Percentiles rank a stretch among this genome's conserved stretches.
Evolutionary conservation across 92 coral and sea anemone species (phyloP).

Genomic region (Zoanthus gigantus): DNA sequence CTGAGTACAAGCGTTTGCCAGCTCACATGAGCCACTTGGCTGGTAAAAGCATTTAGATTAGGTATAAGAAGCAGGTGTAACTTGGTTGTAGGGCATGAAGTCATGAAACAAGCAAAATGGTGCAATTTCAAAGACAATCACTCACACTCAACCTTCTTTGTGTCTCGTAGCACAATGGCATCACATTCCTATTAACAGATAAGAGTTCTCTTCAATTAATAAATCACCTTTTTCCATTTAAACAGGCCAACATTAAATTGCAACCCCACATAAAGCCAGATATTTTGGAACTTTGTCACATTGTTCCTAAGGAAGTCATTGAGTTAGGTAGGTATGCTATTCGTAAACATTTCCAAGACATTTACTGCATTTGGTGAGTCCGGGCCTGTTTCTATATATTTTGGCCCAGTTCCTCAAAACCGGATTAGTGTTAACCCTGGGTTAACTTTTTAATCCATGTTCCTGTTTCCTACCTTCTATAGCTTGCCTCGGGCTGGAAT

Average conservation of each 20-base stretch:
- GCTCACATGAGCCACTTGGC: no score
- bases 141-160: neutral
- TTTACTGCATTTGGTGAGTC: neutral
- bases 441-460: no score
- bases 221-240: neutral
- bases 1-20: no score
- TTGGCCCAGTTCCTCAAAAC: no score
- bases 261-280: conserved; percentile 42
- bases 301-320: conserved; percentile 83
- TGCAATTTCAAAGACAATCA: no score
- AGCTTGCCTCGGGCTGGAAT: no score
- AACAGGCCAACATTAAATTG: neutral
- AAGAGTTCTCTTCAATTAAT: neutral
- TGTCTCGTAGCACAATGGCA: neutral
- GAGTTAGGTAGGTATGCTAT: conserved; percentile 65
- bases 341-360: neutral
- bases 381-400: neutral
- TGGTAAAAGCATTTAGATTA: no score
- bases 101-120: no score
- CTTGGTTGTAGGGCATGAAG: no score
- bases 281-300: conserved; percentile 74
- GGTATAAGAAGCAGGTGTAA: no score
- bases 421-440: no score
- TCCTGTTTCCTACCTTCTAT: no score
- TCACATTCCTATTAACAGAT: neutral